Evolutionary conservation across 1,140 invertebrate species (phyloP).

Genomic region (Tetramorium alpestre): DNA sequence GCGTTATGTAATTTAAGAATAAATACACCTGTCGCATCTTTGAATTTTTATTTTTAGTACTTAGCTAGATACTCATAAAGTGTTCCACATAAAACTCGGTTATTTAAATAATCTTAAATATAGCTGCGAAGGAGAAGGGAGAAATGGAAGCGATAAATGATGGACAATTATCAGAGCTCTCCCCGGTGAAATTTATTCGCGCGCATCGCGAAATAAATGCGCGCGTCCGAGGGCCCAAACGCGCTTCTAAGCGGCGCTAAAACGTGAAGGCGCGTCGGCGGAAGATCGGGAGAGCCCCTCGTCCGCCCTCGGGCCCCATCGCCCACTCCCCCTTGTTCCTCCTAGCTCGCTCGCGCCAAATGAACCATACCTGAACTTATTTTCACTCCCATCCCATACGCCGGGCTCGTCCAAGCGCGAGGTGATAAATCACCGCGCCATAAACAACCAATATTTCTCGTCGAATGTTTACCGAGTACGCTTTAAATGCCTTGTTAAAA

Average conservation of each 20-base stretch:
- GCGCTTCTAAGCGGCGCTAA: conserved; percentile 73
- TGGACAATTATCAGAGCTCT: conserved; percentile 63
- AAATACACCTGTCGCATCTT: neutral
- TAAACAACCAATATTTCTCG: conserved; percentile 86
- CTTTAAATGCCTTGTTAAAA: conserved; percentile 86
- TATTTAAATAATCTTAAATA: neutral
- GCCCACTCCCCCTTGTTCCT: conserved; percentile 21
- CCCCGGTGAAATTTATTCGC: conserved; percentile 69
- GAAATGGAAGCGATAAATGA: neutral
- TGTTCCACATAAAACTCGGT: neutral
- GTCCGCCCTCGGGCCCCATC: conserved; percentile 36
- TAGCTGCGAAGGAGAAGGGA: neutral
- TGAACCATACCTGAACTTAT: conserved; percentile 76
- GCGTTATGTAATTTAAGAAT: neutral
- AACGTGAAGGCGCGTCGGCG: conserved; percentile 56
- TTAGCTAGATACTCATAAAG: neutral
- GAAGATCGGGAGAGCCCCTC: neutral
- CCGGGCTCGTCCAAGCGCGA: conserved; percentile 68
- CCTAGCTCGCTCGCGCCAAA: conserved; percentile 60
- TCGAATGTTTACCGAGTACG: conserved; percentile 86
- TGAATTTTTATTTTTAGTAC: neutral
- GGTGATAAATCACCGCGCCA: conserved; percentile 85
- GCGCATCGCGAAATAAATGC: conserved; percentile 70
- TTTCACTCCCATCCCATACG: conserved; percentile 69
- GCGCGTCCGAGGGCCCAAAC: neutral